Conservation (phyloP, 2,113 vertebrate genomes). For the Micronycteris hirsuta region DNA sequence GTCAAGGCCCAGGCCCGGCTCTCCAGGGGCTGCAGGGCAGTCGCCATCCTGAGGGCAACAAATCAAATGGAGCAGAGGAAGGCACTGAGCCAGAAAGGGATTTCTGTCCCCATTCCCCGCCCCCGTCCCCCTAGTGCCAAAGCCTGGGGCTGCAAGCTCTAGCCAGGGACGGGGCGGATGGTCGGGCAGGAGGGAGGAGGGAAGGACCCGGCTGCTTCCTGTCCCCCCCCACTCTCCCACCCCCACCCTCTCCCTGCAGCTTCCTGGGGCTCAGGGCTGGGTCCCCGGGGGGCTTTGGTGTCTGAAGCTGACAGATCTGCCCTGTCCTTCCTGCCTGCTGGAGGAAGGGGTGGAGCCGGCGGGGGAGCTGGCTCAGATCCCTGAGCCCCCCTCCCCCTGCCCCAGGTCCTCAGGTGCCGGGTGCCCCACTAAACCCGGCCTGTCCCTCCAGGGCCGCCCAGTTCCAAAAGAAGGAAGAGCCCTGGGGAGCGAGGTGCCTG, state of each 20-base stretch:
- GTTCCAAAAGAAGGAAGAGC: not conserved
- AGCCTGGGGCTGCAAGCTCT: conserved; percentile 62
- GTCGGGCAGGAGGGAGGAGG: conserved; percentile 45
- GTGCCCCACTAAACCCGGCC: not conserved
- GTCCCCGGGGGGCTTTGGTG: conserved; percentile 17
- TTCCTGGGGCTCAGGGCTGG: conserved; percentile 62
- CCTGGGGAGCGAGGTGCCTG: not conserved
- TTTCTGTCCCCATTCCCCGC: conserved; percentile 43
- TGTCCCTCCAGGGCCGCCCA: not conserved
- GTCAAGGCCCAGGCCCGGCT: not conserved
- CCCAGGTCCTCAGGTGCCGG: not conserved
- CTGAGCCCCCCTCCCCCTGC: not conserved
- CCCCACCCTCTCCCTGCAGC: not conserved
- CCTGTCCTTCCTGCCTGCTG: conserved; percentile 55
- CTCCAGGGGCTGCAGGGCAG: not conserved
- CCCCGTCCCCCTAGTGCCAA: conserved; percentile 57
- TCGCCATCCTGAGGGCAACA: not conserved
- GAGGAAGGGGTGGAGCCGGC: not conserved
- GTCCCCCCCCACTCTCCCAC: not conserved
- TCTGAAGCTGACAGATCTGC: conserved; percentile 58
- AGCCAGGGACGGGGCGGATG: conserved; percentile 68
- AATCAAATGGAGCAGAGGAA: not conserved
- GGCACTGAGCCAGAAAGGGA: not conserved
- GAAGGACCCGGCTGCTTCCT: conserved; percentile 56
- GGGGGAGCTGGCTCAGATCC: not conserved